Base-by-base conservation (phyloP, 2,888 invertebrate genomes). In the Amblyjoppa proteus region DNA sequence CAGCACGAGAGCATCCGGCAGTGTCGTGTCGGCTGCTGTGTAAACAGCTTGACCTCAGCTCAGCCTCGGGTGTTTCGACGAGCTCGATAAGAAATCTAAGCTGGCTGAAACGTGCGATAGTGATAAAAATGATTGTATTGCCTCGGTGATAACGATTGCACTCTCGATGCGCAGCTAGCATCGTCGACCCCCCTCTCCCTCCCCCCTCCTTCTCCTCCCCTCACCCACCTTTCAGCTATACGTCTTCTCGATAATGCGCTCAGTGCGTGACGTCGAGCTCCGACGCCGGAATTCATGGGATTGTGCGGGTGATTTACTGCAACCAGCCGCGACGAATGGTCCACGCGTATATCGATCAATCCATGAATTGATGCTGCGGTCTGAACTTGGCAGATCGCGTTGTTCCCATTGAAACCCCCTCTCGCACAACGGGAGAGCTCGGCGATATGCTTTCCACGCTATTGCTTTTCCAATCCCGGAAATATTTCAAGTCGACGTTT, bases 221-320 rank as follows among this genome's bases (percentile, higher is more conserved):
- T 64, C 41, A n/a, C 45, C 34, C n/a, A 45, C 41, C 25, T 38
- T 45, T 68, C 77, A 45, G 58, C 53, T 51, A 64, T 75, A 58
- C 71, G 68, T 77, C 73, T 73, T 73, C 34, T 80, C 85, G 83
- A 85, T 85, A 85, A 85, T 85, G 85, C 83, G 80, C 76, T 68
- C 53, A 51, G 83, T 69, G 83, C 83, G 80, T 83, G 83, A 85
- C 83, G 85, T 85, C 80, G 76, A 76, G 68, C 71, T 68, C 53
- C 53, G 77, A n/a, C 68, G 77, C 73, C 83, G 80, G 85, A 83
- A 85, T 85, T 83, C 85, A 85, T 83, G 85, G 85, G 76, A 85
- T 76, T 85, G 58, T 80, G 83, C 53, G 53, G 41, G 80, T 85
- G 85, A 85, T 85, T 85, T 83, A 85, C 80, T 73, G 85, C 80